Conservation (phyloP, 1,140 invertebrate genomes). For the Hydropsyche tenuis region DNA sequence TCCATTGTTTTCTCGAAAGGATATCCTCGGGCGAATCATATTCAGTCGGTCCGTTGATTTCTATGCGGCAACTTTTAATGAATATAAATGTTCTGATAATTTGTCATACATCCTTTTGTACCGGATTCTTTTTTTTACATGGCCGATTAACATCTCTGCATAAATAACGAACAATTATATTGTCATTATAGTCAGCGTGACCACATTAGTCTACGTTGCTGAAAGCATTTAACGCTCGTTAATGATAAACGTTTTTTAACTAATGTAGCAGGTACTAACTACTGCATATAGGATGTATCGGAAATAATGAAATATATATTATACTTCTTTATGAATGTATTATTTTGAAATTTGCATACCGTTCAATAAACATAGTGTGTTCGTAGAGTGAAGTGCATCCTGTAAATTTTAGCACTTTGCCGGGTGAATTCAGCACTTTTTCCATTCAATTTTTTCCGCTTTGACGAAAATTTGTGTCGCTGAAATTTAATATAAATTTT, state of each 20-base stretch:
- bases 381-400: neutral
- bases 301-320: neutral
- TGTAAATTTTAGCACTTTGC: neutral
- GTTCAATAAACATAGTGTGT: neutral
- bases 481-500: neutral
- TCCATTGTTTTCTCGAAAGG: neutral
- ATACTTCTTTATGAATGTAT: neutral
- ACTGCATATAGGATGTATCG: neutral
- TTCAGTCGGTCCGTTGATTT: neutral
- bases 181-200: too few species aligned
- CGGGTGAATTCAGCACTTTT: neutral
- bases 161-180: too few species aligned
- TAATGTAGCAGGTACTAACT: too few species aligned
- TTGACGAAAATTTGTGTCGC: neutral
- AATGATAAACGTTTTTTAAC: too few species aligned
- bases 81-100: neutral
- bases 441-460: neutral
- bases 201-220: too few species aligned
- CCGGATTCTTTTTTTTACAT: too few species aligned
- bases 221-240: too few species aligned
- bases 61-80: constrained; percentile 7
- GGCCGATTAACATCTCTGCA: too few species aligned
- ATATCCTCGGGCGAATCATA: neutral
- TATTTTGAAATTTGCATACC: neutral
- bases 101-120: neutral